phyloP scores from a whole-genome alignment of 1,140 invertebrate species.

The Euwallacea similis region DNA sequence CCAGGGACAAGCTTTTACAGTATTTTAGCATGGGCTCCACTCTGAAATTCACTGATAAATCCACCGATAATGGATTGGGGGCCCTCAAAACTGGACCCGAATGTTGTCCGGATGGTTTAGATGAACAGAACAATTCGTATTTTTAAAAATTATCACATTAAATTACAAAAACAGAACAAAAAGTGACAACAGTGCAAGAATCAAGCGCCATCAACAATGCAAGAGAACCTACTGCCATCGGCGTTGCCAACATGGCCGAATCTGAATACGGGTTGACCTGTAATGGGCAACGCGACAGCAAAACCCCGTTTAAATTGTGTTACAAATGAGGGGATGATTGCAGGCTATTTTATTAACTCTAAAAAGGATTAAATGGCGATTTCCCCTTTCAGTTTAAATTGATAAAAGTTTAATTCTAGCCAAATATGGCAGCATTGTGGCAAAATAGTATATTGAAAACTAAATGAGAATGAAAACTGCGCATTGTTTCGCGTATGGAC shows the following conservation, averaged over 20 bases:
- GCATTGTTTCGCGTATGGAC: too few relatives aligned
- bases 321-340: too few relatives aligned
- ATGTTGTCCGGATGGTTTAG: constrained; percentile 3
- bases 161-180: constrained; percentile 42
- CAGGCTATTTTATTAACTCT: too few relatives aligned
- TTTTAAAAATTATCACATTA: constrained; percentile 27
- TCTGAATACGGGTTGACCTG: too few relatives aligned
- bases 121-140: constrained; percentile 17
- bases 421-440: too few relatives aligned
- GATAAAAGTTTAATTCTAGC: too few relatives aligned
- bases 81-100: constrained; percentile 4
- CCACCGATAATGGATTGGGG: neutral
- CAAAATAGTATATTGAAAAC: too few relatives aligned
- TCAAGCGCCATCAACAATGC: constrained; percentile 40
- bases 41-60: constrained; percentile 24
- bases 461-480: too few relatives aligned
- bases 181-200: constrained; percentile 51
- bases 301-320: too few relatives aligned
- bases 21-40: constrained; percentile 36
- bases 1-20: constrained; percentile 47
- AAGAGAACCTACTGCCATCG: neutral
- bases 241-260: constrained; percentile 25
- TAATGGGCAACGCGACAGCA: too few relatives aligned
- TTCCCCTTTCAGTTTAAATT: too few relatives aligned
- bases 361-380: too few relatives aligned